Conservation (phyloP, 2,113 vertebrate species). For the Dicerorhinus sumatrensis region DNA sequence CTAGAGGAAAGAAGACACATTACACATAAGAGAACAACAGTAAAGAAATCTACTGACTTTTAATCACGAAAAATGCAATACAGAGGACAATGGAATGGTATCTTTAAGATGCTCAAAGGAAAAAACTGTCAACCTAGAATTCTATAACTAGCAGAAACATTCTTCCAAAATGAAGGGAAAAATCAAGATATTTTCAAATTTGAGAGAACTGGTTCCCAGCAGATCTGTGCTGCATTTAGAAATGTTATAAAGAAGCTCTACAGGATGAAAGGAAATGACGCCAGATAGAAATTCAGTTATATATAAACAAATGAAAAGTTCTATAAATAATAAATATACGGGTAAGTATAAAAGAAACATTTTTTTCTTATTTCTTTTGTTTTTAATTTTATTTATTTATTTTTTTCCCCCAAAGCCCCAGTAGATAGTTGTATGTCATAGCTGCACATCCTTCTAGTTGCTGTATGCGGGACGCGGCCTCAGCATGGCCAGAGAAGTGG, state of each 20-base stretch:
- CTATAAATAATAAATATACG: neutral
- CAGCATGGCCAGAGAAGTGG: no score
- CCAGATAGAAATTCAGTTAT: neutral
- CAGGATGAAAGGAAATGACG: neutral
- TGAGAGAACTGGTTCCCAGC: neutral
- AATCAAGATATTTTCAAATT: neutral
- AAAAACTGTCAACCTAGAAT: neutral
- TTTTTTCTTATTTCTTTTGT: constrained; percentile 5
- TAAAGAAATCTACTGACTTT: neutral
- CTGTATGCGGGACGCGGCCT: no score
- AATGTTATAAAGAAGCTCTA: neutral
- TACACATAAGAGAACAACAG: neutral
- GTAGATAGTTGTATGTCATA: no score
- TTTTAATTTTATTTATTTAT: no score
- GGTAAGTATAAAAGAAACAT: neutral
- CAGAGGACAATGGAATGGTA: neutral
- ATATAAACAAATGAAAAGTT: neutral
- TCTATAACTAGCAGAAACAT: neutral
- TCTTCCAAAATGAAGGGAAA: constrained; percentile 29
- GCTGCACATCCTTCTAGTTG: no score
- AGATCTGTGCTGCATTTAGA: neutral
- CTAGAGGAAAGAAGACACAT: neutral
- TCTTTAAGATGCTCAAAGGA: neutral
- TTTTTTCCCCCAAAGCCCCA: no score
- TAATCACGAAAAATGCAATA: neutral